These are phyloP conservation scores for Copidosoma floridanum DNA, from an alignment of 1,140 invertebrate genomes.

Conservation along the genomic window DNA sequence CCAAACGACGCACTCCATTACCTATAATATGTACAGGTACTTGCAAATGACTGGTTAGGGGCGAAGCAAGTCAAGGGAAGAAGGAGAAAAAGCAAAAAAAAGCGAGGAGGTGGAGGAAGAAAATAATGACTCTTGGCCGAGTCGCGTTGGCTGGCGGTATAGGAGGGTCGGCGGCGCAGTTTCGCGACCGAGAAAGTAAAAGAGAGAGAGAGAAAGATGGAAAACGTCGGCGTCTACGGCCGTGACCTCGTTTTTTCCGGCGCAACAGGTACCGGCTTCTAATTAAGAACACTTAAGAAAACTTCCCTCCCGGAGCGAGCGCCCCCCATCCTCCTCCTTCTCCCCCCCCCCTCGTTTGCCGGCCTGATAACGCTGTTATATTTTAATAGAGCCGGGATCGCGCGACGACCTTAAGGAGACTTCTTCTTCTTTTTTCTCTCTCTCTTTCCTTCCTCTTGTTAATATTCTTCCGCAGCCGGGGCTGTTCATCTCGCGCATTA, in stretches of 20 bases:
- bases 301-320: conserved; percentile 58
- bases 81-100: no score
- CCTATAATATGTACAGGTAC: no score
- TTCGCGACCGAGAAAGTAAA: conserved; percentile 12
- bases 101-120: conserved; percentile 46
- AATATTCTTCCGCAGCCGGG: conserved; percentile 28
- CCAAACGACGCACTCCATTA: no score
- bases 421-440: conserved; percentile 30
- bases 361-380: conserved; percentile 50
- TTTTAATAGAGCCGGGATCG: conserved; percentile 47
- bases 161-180: conserved; percentile 29
- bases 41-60: no score
- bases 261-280: conserved; percentile 59
- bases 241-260: conserved; percentile 58
- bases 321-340: conserved; percentile 36
- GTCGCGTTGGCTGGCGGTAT: conserved; percentile 35
- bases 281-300: conserved; percentile 61
- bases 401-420: no score
- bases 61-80: no score
- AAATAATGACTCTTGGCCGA: conserved; percentile 55
- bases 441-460: conserved; percentile 26
- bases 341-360: conserved; percentile 10
- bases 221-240: conserved; percentile 48
- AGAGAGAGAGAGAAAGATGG: conserved; percentile 13
- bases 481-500: background rate